Percentiles rank a stretch among this genome's conserved stretches.
Evolutionary conservation across 1,140 invertebrate genomes (phyloP).

Genomic region (Rhopalosiphum padi): DNA sequence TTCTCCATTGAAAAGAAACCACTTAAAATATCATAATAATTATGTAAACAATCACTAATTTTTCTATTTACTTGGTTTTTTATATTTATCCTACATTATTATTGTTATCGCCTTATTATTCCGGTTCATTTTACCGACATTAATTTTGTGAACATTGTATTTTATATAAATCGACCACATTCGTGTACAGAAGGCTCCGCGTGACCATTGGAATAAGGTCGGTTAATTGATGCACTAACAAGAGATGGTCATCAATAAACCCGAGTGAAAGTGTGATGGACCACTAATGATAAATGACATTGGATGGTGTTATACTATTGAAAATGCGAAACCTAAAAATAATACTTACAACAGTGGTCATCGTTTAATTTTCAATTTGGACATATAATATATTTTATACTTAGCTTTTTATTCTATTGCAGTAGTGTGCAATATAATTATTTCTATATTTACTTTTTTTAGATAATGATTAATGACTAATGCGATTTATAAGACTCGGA

Average conservation of each 20-base stretch:
- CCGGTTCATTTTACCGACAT: constrained; percentile 15
- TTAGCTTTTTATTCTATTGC: neutral
- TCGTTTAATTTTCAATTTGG: neutral
- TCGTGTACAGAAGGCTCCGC: neutral
- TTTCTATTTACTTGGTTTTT: neutral
- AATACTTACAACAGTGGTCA: neutral
- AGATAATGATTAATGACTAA: neutral
- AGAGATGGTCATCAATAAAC: constrained; percentile 8
- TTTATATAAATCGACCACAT: neutral
- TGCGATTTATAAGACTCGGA: neutral
- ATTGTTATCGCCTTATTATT: constrained; percentile 32
- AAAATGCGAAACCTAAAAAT: constrained; percentile 1
- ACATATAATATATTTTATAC: neutral
- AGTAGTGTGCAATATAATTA: too few species aligned
- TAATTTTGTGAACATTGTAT: neutral
- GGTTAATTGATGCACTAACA: constrained; percentile 23
- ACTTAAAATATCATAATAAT: constrained; percentile 18
- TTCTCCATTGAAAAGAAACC: neutral
- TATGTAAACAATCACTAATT: constrained; percentile 38
- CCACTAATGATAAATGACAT: neutral
- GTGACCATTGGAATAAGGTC: constrained; percentile 25
- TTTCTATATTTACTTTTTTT: neutral
- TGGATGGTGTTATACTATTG: too few species aligned
- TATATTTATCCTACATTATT: constrained; percentile 6
- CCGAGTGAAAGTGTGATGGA: constrained; percentile 18